Evolutionary conservation across 2,113 vertebrate genomes (phyloP).

Genomic region (Passer montanus): DNA sequence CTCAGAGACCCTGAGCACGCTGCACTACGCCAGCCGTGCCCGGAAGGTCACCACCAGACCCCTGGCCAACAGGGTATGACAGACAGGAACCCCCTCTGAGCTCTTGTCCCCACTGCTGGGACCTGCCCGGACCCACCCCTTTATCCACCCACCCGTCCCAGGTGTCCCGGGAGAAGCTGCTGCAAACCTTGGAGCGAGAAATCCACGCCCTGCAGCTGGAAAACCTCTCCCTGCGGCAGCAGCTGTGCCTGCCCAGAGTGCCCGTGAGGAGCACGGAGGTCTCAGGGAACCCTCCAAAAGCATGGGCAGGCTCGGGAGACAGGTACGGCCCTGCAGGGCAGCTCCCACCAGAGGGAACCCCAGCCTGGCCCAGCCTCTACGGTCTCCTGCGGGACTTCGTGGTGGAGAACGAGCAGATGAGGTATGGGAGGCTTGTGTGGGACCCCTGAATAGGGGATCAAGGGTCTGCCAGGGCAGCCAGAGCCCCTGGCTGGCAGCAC

Average conservation of each 20-base stretch:
- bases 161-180: conserved; percentile 50
- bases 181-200: conserved; percentile 63
- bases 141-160: neutral
- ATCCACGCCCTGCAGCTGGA: conserved; percentile 64
- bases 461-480: neutral
- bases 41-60: conserved; percentile 72
- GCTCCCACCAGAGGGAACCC: neutral
- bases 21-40: conserved; percentile 75
- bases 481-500: neutral
- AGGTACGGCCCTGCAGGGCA: neutral
- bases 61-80: conserved; percentile 52
- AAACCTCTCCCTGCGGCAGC: conserved; percentile 67
- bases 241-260: conserved; percentile 52
- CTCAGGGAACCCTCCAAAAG: neutral
- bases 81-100: neutral
- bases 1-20: conserved; percentile 76
- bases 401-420: conserved; percentile 74
- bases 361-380: conserved; percentile 69
- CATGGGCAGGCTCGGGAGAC: neutral
- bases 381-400: conserved; percentile 74
- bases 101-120: neutral
- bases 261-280: neutral
- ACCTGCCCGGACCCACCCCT: neutral
- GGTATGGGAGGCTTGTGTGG: neutral
- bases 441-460: neutral